Conservation (phyloP, 2,888 invertebrate genomes). For the Lasioglossum villosulum region DNA sequence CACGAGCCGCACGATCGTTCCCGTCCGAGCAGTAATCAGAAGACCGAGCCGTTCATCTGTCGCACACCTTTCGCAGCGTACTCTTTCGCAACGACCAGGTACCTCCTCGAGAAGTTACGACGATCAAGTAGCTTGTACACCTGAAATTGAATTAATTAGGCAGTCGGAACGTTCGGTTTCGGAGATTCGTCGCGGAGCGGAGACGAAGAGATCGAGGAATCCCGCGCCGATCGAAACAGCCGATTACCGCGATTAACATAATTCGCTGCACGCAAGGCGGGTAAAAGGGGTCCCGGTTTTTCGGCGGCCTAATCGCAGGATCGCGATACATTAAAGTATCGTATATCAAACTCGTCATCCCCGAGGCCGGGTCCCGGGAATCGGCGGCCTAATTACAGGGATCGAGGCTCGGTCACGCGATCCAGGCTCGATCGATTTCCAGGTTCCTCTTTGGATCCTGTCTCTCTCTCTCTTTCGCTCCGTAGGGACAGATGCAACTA, state of each 20-base stretch:
- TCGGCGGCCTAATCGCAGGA: conserved; percentile 32
- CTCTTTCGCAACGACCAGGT: background rate
- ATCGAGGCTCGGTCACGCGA: conserved; percentile 40
- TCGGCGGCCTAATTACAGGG: conserved; percentile 37
- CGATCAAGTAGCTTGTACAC: background rate
- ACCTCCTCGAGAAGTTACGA: background rate
- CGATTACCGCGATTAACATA: conserved; percentile 45
- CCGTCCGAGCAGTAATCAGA: background rate
- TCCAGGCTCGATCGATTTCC: conserved; percentile 34
- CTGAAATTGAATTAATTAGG: conserved; percentile 16
- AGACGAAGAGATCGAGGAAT: conserved; percentile 6
- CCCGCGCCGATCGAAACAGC: background rate
- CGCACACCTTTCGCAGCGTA: background rate
- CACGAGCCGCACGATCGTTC: background rate
- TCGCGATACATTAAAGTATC: conserved; percentile 59
- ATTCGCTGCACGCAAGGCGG: conserved; percentile 27
- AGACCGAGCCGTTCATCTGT: background rate
- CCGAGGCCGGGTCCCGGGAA: background rate
- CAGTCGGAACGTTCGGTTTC: background rate
- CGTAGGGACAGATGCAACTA: conserved; percentile 59
- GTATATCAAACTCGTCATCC: conserved; percentile 56
- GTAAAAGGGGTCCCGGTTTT: background rate
- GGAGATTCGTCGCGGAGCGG: background rate
- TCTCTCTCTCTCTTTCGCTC: background rate
- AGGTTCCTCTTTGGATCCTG: conserved; percentile 13